Base-by-base conservation (phyloP, 2,888 invertebrate species). In the Ferrisia virgata region DNA sequence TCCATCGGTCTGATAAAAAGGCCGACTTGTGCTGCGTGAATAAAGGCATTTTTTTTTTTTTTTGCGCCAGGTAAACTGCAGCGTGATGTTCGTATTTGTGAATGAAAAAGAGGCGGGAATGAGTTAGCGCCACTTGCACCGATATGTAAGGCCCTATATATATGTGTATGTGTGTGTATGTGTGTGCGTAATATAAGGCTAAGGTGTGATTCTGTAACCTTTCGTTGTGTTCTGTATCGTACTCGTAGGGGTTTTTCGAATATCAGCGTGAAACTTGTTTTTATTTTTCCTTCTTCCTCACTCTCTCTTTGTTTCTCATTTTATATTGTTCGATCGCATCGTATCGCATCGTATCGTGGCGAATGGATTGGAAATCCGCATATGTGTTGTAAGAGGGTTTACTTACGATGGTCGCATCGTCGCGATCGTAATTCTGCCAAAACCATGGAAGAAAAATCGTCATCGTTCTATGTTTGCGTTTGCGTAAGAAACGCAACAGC, bases 191-290 rank as follows among this genome's bases (percentile, higher is more conserved):
- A n/a, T n/a, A n/a, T n/a, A n/a, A n/a, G n/a, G n/a, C n/a, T 76
- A 47, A 83, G 83, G 83, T 83, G 83, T 83, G 83, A 83, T 83
- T 25, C 31, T 69, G 83, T 83, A 69, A 82, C 82, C 82, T n/a
- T n/a, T n/a, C n/a, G n/a, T n/a, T n/a, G 40, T 58, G 64, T 39
- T 11, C 40, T 40, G 31, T 43, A n/a, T n/a, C n/a, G n/a, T n/a
- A n/a, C n/a, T n/a, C n/a, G 25, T 6, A 28, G 28, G 79, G 43
- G 43, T 25, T 43, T n/a, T 28, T 76, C 15, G 11, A 40, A 18
- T 8, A 72, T 69, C 83, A 83, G 83, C 76, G 43, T 83, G 83
- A 76, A 33, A 58, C 58, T 76, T 47, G 80, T 80, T 80, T 80
- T 53, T n/a, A n/a, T 25, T 18, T 31, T 53, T 31, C 25, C 13